Evolutionary conservation across 2,888 invertebrate genomes (phyloP).

Genomic region (Microctonus hyperodae): DNA sequence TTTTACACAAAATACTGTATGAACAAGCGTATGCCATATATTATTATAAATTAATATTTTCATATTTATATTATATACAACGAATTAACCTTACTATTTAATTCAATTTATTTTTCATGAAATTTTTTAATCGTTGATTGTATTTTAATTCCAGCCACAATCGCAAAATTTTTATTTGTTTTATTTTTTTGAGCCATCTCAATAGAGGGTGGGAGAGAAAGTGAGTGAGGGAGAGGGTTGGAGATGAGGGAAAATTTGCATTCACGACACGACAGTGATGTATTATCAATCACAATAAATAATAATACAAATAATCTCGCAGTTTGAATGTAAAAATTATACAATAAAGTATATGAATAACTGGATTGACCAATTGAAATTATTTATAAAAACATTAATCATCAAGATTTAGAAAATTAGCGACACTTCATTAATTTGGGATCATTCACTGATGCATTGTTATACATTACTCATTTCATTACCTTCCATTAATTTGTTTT

Average conservation of each 20-base stretch:
- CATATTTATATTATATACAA: constrained; percentile 17
- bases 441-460: not conserved
- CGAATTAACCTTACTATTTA: not conserved
- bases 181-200: not conserved
- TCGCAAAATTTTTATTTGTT: not conserved
- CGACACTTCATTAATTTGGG: not conserved
- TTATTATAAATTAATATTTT: not conserved
- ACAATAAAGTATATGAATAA: not conserved
- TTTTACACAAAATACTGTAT: constrained; percentile 10
- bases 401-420: not conserved
- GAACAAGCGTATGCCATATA: constrained; percentile 13
- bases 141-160: not conserved
- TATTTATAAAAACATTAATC: not conserved
- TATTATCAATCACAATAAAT: not conserved
- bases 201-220: not conserved
- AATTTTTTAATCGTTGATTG: not conserved
- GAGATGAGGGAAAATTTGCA: no score
- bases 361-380: not conserved
- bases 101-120: not conserved
- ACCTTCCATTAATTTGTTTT: not conserved
- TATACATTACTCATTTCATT: not conserved
- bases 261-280: not conserved
- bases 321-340: not conserved
- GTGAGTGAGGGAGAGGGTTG: no score
- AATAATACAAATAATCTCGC: not conserved